Conservation (phyloP, 2,797 vertebrate species). For the Zalophus californianus region DNA sequence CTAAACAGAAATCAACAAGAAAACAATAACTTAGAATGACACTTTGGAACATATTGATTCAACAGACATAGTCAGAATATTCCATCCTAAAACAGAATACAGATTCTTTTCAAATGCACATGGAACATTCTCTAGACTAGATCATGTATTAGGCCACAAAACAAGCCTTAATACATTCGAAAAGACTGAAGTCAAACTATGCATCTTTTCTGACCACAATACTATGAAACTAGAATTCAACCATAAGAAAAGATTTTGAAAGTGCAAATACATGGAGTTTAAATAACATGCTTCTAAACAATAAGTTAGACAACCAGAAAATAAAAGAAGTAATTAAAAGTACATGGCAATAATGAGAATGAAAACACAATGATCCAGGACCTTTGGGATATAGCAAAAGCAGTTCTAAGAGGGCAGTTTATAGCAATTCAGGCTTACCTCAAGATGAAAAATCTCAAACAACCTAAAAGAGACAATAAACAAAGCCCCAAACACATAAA, state of each 20-base stretch:
- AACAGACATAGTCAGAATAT: background rate
- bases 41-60: background rate
- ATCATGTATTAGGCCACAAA: background rate
- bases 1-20: background rate
- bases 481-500: background rate
- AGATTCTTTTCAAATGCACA: background rate
- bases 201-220: background rate
- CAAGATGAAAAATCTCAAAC: background rate
- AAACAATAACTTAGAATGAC: background rate
- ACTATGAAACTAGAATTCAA: background rate
- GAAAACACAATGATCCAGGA: background rate
- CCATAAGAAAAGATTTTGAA: background rate
- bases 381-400: background rate
- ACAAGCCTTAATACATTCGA: background rate
- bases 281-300: background rate
- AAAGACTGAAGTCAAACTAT: background rate
- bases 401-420: background rate
- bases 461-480: background rate
- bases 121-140: background rate
- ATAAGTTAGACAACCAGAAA: background rate
- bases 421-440: background rate
- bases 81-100: background rate
- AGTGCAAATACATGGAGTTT: background rate
- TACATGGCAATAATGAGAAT: background rate
- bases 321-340: background rate